Evolutionary conservation across 2,888 invertebrate species (phyloP), one percentile per base, ranked within the genome.

Genomic region (Conomelus anceps): DNA sequence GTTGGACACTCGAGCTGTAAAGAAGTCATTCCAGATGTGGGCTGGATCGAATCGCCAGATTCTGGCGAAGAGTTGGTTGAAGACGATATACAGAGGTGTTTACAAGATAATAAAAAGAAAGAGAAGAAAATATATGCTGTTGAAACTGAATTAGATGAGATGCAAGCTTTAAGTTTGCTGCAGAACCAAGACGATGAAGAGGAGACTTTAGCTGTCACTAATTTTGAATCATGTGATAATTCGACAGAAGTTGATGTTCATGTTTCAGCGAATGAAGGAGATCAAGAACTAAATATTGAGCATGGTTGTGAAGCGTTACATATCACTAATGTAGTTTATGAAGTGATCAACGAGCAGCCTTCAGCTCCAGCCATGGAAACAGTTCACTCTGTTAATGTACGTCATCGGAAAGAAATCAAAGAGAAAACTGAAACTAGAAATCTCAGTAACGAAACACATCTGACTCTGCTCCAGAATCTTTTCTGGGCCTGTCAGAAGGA

Each of bases 111-210:
- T n/a, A 24, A 17, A 17, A 29, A n/a, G n/a, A 85, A 85, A 23
- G 29, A 26, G 13, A 22, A 20, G 29, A 26, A 24, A 23, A 3
- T 9, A n/a, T 24, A 22, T 6, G 23, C 23, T 0, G 29, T 24
- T 22, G 86, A 24, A 29, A 89, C 89, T 6, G 89, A 90, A 63
- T 86, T 90, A n/a, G 88, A 89, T 86, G 90, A 90, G 29, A 89
- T 90, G 26, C 87, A 90, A 22, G 29, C 89, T 0, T 34, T 41
- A 84, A 22, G 63, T 22, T 22, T 85, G 23, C 22, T 24, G 23
- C 22, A 22, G 29, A n/a, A 24, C 22, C 84, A 88, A 26, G 17
- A 84, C 20, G 23, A 29, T 7, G 29, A 89, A 23, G 23, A 22
- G 20, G 41, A 87, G 26, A 41, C 22, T 23, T 86, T 86, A 23